Base-by-base conservation (phyloP, 2,888 invertebrate genomes). In the Rhaphigaster nebulosa region DNA sequence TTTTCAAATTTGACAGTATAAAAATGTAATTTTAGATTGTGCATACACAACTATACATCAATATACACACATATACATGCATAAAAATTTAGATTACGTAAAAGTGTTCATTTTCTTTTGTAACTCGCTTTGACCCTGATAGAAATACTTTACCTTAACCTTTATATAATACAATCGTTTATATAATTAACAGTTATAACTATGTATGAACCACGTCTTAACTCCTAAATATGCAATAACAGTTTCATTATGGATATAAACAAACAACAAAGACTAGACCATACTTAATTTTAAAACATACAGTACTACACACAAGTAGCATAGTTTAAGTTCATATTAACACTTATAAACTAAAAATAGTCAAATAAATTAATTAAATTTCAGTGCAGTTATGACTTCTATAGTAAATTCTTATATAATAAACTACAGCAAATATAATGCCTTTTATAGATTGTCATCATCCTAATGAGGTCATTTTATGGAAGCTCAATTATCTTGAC, bases 401-500 rank as follows among this genome's bases (percentile, higher is more conserved):
- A 45, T n/a, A 45, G 84, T 84, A 84, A 84, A 84, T n/a, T 45
- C 41, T 84, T 45, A 84, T n/a, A 84, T 45, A 84, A 45, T 84
- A 84, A 10, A 45, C 84, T 84, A 84, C 41, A 45, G 41, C 45
- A 84, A 84, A 84, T 84, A 84, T 84, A 84, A 70, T 70, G 70
- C 84, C 50, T 76, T 89, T 89, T 56, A 76, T 89, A 89, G 89
- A 89, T 89, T 89, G 89, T 89, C 89, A 70, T 89, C 89, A 65
- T 89, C 89, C 89, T 70, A 89, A 89, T 89, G 89, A 89, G 89
- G 89, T 89, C 70, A 70, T 89, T 89, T 88, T 50, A 89, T 89
- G 89, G 60, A 89, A 89, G 89, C 89, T 89, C 89, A 65, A 89
- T 89, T 65, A 89, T 89, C 23, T 70, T 70, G 52, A 41, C 45